Evolutionary conservation across 1,140 invertebrate species (phyloP), one percentile per base, ranked within the genome.

Genomic region (Whitmania pigra): DNA sequence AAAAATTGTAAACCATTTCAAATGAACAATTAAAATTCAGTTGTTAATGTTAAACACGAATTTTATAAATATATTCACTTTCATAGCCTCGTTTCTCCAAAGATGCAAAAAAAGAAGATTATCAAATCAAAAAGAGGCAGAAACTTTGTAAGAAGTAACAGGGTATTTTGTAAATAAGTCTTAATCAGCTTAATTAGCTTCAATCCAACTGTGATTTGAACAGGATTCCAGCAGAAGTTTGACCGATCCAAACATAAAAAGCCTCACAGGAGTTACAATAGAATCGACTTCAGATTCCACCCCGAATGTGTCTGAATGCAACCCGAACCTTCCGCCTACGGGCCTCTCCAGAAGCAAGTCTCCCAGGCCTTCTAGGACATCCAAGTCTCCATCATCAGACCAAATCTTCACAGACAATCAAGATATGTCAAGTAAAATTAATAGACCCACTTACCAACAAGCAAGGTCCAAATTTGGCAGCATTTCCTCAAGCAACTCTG

Each of bases 231-330:
- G 22, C 22, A 63, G 57, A 20, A 63, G 57, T 63, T 31, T 63
- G 57, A 63, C 57, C 6, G 57, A 63, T 63, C 57, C 57, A 22
- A 63, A 25, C 22, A 13, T 63, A 63, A 63, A 63, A 22, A 63
- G 20, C 15, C 15, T 49, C 13, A 1, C 43, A 20, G 57, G 22
- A 22, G 29, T 63, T 63, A 25, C 57, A 25, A 18, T 25, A 22
- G 57, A 31, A 31, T 63, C 22, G 6, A 63, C 57, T 31, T 63
- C 57, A 63, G 57, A 63, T 63, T 63, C 57, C 57, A 63, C 22
- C 20, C 29, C 57, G 11, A 63, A 4, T 18, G 2, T 25, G 22
- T 63, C 57, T 13, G 57, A 63, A 22, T 63, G 57, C 22, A 63
- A 22, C 11, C 11, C 57, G 9, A 63, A 63, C 11, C 57, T 63